phyloP scores from a whole-genome alignment of 2,797 vertebrate genomes.

The Emys orbicularis region DNA sequence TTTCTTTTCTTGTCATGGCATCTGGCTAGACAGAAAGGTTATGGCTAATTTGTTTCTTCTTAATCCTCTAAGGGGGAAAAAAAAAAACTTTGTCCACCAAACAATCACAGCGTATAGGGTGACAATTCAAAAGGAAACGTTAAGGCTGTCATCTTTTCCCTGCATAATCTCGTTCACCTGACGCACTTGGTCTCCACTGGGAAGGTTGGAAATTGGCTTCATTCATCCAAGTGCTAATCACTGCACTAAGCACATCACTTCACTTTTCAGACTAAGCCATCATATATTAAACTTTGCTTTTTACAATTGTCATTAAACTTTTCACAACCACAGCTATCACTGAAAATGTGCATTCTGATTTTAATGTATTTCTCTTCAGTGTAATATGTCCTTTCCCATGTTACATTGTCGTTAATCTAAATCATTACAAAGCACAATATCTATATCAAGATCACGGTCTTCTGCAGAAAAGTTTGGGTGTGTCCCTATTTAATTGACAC shows the following conservation, averaged over 20 bases:
- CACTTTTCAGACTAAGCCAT: neutral
- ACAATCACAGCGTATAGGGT: neutral
- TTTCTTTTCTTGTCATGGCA: neutral
- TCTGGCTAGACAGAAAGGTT: neutral
- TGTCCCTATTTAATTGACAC: constrained; percentile 47
- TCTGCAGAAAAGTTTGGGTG: neutral
- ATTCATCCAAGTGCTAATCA: constrained; percentile 17
- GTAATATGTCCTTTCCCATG: neutral
- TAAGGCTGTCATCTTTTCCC: neutral
- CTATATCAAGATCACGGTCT: neutral
- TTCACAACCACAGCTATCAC: neutral
- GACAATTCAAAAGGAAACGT: neutral
- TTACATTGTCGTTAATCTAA: neutral
- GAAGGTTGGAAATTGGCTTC: constrained; percentile 6
- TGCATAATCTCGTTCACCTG: neutral
- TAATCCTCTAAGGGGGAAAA: neutral
- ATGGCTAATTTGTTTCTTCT: neutral
- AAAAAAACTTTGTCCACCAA: neutral
- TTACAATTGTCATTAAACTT: neutral
- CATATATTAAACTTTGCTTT: neutral
- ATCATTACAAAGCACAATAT: neutral
- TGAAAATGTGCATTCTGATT: neutral
- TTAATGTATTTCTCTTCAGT: neutral
- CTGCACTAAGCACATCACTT: neutral
- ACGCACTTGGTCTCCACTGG: neutral